Evolutionary conservation across 2,797 vertebrate genomes (phyloP).

Genomic region (Bucorvus abyssinicus): DNA sequence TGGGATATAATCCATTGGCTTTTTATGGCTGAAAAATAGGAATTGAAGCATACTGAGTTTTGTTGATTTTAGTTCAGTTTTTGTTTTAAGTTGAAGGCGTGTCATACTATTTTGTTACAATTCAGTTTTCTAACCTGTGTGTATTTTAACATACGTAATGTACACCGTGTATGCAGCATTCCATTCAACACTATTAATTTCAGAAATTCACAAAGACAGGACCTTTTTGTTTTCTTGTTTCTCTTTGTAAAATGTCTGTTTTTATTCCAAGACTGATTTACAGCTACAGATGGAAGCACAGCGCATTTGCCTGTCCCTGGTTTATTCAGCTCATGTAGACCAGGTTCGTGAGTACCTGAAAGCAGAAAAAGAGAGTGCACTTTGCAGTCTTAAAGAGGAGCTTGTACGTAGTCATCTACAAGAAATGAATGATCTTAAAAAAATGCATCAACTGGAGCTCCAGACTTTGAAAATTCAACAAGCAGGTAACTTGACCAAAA

Average conservation of each 20-base stretch:
- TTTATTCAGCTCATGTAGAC: slow-evolving; percentile 90
- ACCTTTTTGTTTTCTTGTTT: background rate
- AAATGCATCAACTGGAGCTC: slow-evolving; percentile 70
- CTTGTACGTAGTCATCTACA: slow-evolving; percentile 73
- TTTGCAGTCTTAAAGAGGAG: slow-evolving; percentile 78
- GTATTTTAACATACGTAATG: background rate
- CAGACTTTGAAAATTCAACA: slow-evolving; percentile 64
- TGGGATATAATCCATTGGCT: rapidly evolving
- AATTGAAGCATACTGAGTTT: background rate
- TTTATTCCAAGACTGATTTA: slow-evolving; percentile 83
- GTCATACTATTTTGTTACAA: background rate
- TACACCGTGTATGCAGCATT: background rate
- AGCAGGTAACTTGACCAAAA: slow-evolving; percentile 71
- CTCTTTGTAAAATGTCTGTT: background rate
- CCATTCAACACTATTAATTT: background rate
- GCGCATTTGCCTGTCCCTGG: slow-evolving; percentile 89
- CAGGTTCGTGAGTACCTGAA: slow-evolving; percentile 80
- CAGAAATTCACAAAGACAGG: background rate
- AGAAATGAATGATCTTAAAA: slow-evolving; percentile 73
- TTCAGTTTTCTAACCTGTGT: background rate
- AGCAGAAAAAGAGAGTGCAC: slow-evolving; percentile 79
- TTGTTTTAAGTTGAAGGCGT: background rate
- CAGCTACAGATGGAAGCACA: slow-evolving; percentile 92
- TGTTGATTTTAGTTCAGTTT: background rate
- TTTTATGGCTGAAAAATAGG: background rate